Base-by-base conservation (phyloP, 1,140 invertebrate genomes). In the Halesus radiatus region DNA sequence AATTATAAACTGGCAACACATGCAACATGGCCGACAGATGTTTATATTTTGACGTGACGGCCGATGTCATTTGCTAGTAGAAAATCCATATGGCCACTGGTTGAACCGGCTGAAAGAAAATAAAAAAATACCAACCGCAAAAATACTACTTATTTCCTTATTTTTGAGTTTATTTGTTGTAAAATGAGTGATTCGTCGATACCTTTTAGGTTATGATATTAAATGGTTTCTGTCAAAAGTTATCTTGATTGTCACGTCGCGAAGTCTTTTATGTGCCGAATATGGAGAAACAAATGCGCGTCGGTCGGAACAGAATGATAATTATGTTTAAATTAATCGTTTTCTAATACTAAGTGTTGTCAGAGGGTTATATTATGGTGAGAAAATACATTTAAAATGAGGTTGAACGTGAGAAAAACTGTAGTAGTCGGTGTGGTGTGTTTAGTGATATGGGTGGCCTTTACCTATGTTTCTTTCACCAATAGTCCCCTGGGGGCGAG, bases 31-130 rank as follows among this genome's bases (percentile, higher is more conserved):
- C 70, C 18, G 68, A 82, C 72, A 80, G 79, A 83, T 83, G 79
- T 83, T 78, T 80, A 79, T 83, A 83, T 83, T 83, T 83, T 83
- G 81, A 83, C 81, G 81, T 83, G 79, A 78, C 76, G 66, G 53
- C 26, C 58, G 45, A 58, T 75, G 76, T 72, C 60, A 76, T 10
- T 50, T 10, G 29, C 22, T 32, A 18, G 10, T 50, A 50, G 70
- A 72, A 78, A 66, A 58, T 73, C 80, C 56, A 54, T 73, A 70
- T 60, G 70, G 58, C 7, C 29, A 3, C 5, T 10, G 56, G 15
- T 6, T 6, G 20, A 16, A 20, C 52, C 53, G 32, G 50, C 18
- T 23, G 50, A 76, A 54, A 56, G 52, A 52, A 18, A 23, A 75
- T 52, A 20, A 37, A 66, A n/a, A 66, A 32, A 1, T 20, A 22